Evolutionary conservation across 2,888 invertebrate genomes (phyloP).

Genomic region (Perdita meconis): DNA sequence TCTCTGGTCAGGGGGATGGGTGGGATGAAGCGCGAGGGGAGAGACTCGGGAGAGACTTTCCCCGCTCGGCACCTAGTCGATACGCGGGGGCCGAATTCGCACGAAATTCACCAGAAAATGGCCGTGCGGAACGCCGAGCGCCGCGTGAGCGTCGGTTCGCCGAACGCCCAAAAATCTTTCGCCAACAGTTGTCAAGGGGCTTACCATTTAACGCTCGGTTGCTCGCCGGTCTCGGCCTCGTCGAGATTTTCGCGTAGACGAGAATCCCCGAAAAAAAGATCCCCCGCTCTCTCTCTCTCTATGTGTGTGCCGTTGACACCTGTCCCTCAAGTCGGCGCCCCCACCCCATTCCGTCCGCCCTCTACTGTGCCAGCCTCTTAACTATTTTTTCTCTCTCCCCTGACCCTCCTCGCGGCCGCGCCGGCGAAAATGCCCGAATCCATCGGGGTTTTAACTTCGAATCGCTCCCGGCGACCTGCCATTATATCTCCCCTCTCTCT

Average conservation of each 20-base stretch:
- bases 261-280: constrained; percentile 67
- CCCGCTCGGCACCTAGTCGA: constrained; percentile 77
- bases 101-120: constrained; percentile 81
- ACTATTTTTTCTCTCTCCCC: constrained; percentile 82
- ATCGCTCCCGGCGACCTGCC: constrained; percentile 71
- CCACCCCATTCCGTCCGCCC: constrained; percentile 82
- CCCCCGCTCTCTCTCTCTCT: constrained; percentile 66
- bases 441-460: constrained; percentile 72
- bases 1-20: constrained; percentile 51
- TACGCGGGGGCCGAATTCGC: constrained; percentile 79
- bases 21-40: constrained; percentile 50
- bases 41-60: constrained; percentile 57
- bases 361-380: constrained; percentile 83
- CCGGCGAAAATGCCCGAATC: constrained; percentile 82
- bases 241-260: constrained; percentile 47
- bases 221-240: constrained; percentile 47
- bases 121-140: constrained; percentile 72
- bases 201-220: constrained; percentile 73
- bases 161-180: constrained; percentile 35
- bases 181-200: constrained; percentile 52
- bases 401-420: constrained; percentile 70
- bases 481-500: constrained; percentile 42
- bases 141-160: constrained; percentile 23
- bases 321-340: constrained; percentile 82
- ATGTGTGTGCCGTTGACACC: constrained; percentile 81